A percentile compares a stretch with the other conserved stretches of the same genome.
Conservation (phyloP, 2,797 vertebrate genomes). For the Catharus ustulatus region DNA sequence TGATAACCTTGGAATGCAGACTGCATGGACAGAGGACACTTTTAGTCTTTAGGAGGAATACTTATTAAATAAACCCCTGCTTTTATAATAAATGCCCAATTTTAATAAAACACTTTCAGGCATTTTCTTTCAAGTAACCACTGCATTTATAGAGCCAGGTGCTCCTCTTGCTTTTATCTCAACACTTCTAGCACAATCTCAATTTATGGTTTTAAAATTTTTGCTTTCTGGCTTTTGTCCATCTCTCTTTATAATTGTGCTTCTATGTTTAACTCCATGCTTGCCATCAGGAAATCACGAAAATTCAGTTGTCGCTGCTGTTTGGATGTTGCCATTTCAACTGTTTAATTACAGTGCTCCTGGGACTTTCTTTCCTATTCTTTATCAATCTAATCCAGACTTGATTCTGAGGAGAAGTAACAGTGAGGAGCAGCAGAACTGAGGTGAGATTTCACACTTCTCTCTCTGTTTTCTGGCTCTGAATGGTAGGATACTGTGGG, state of each 20-base stretch:
- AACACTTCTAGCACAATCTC: background rate
- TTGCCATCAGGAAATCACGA: background rate
- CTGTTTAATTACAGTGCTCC: background rate
- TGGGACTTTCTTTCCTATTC: background rate
- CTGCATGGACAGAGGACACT: slow-evolving; percentile 21
- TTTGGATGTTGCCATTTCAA: background rate
- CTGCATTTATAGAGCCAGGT: slow-evolving; percentile 3
- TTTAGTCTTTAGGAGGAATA: slow-evolving; percentile 36
- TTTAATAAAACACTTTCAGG: slow-evolving; percentile 24
- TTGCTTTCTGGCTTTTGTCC: background rate
- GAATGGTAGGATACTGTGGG: background rate
- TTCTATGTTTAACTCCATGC: background rate
- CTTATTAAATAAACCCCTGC: slow-evolving; percentile 3
- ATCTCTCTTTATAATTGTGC: background rate
- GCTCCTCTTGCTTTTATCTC: slow-evolving; percentile 21
- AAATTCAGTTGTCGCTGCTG: background rate
- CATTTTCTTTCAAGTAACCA: slow-evolving; percentile 44
- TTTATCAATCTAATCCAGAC: background rate
- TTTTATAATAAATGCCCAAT: slow-evolving; percentile 12
- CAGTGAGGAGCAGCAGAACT: background rate
- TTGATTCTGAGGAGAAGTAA: background rate
- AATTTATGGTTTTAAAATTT: slow-evolving; percentile 9
- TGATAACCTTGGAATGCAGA: slow-evolving; percentile 52
- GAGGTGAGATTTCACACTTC: background rate
- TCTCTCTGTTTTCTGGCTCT: background rate